Conservation (phyloP, 2,888 invertebrate genomes). For the Nephrotoma flavescens region DNA sequence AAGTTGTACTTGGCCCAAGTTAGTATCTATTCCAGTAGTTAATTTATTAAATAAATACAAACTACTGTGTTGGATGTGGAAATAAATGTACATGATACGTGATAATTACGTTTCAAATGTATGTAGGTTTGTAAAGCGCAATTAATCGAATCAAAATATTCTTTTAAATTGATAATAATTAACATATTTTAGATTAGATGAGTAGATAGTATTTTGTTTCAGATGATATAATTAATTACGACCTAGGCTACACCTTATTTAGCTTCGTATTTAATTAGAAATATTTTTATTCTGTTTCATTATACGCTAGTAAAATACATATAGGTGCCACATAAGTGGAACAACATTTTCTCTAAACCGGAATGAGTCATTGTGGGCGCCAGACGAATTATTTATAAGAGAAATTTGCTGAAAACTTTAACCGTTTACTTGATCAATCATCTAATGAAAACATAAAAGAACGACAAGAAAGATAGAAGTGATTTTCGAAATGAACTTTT, state of each 20-base stretch:
- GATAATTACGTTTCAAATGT: neutral
- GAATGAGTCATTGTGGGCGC: too few relatives aligned
- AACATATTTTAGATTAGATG: neutral
- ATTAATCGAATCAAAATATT: neutral
- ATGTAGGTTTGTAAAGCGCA: neutral
- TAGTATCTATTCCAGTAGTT: neutral
- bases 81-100: neutral
- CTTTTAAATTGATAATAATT: neutral
- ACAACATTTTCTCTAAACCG: neutral
- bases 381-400: too few relatives aligned
- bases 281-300: neutral
- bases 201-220: neutral
- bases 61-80: neutral
- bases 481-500: too few relatives aligned
- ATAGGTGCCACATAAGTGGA: neutral
- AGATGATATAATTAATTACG: too few relatives aligned
- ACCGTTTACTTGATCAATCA: too few relatives aligned
- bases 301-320: neutral
- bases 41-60: neutral
- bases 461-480: too few relatives aligned
- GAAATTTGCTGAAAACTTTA: too few relatives aligned
- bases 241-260: too few relatives aligned
- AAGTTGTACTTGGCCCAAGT: neutral
- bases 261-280: neutral
- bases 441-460: too few relatives aligned